phyloP scores from a whole-genome alignment of 2,113 vertebrate species.

The Fregetta grallaria region DNA sequence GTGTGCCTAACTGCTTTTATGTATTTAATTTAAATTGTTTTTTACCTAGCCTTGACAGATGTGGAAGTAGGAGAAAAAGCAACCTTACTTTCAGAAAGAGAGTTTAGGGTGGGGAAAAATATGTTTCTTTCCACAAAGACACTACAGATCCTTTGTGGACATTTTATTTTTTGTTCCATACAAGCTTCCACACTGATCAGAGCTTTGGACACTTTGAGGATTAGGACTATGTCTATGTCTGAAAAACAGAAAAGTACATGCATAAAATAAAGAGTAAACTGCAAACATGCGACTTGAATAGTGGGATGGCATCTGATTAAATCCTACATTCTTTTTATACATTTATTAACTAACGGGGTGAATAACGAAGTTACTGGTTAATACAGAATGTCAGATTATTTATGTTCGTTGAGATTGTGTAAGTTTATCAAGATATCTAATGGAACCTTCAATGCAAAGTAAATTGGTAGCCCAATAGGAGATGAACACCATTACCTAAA shows the following conservation, averaged over 20 bases:
- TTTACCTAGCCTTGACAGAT: neutral
- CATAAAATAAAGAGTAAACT: neutral
- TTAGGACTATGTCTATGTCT: neutral
- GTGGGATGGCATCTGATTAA: neutral
- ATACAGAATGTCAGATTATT: neutral
- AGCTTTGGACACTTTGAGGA: neutral
- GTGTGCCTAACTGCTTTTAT: neutral
- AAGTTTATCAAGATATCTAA: neutral
- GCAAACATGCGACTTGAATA: neutral
- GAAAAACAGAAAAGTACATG: neutral
- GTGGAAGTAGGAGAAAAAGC: neutral
- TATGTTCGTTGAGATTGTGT: neutral
- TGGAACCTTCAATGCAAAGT: neutral
- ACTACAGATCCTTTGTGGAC: neutral
- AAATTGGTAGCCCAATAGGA: neutral
- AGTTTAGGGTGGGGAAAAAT: neutral
- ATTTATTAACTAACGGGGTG: neutral
- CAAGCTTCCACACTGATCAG: neutral
- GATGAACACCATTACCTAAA: neutral
- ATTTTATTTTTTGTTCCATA: neutral
- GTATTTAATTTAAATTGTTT: neutral
- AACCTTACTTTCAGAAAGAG: neutral
- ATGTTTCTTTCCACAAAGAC: neutral
- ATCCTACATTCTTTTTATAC: neutral
- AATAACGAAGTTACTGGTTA: neutral